Evolutionary conservation across 30 jellyfish, hydroid and myxozoan species (phyloP).

Genomic region (Aurelia sp.): DNA sequence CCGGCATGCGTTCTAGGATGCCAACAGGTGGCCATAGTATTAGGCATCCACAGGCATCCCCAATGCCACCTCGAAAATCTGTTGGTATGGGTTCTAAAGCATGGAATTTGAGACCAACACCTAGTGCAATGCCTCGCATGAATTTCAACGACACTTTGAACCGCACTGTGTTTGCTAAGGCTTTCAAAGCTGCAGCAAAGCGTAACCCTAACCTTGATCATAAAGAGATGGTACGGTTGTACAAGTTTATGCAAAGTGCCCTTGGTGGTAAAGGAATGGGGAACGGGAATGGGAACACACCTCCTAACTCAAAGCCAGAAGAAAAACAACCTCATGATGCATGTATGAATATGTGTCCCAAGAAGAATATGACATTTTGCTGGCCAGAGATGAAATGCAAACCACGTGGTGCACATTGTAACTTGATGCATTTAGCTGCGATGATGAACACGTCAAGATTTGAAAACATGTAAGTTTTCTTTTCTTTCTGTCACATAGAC

Average conservation of each 20-base stretch:
- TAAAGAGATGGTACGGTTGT: no score
- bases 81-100: no score
- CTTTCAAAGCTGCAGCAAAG: background rate
- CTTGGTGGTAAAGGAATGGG: background rate
- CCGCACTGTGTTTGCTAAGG: background rate
- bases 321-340: background rate
- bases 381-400: slow-evolving; percentile 70
- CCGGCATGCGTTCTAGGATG: background rate
- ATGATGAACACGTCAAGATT: slow-evolving; percentile 37
- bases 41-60: no score
- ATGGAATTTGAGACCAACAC: no score
- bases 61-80: no score
- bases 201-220: no score
- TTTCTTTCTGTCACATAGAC: background rate
- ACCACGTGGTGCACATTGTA: slow-evolving; percentile 36
- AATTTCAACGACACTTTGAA: background rate
- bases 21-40: background rate
- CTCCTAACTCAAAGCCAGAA: no score
- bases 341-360: slow-evolving; percentile 29
- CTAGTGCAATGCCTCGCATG: no score
- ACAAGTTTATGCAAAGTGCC: background rate
- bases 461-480: slow-evolving; percentile 13
- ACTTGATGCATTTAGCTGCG: slow-evolving; percentile 16
- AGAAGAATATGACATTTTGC: slow-evolving; percentile 31
- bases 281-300: background rate